Conservation (phyloP, 2,113 vertebrate species). For the Halichoerus grypus region DNA sequence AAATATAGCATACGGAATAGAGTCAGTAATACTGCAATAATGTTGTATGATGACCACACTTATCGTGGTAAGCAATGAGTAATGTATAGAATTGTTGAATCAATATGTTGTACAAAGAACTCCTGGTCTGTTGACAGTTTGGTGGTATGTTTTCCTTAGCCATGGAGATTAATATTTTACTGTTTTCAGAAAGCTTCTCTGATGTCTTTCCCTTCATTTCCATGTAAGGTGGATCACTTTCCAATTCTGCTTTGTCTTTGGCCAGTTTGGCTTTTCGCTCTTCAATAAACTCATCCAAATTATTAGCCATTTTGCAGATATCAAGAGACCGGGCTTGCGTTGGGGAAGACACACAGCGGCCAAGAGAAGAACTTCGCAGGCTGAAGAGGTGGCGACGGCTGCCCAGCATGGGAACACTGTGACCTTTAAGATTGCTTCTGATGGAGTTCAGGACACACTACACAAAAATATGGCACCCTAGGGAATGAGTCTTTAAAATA, state of each 20-base stretch:
- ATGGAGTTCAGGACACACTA: neutral
- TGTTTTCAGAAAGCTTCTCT: constrained; percentile 84
- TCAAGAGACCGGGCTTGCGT: too few species aligned
- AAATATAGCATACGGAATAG: neutral
- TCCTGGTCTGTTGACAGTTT: constrained; percentile 84
- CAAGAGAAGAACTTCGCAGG: too few species aligned
- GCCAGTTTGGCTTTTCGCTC: constrained; percentile 89
- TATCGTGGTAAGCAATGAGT: neutral
- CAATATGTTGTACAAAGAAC: constrained; percentile 22
- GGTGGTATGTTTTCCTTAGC: constrained; percentile 94
- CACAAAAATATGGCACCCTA: neutral
- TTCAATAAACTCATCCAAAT: constrained; percentile 92
- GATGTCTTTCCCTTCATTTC: constrained; percentile 90
- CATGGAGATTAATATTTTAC: constrained; percentile 87
- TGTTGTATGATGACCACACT: neutral
- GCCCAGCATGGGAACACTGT: too few species aligned
- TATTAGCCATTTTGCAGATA: constrained; percentile 88
- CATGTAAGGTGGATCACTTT: constrained; percentile 91
- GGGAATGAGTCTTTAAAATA: too few species aligned
- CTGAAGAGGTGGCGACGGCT: too few species aligned
- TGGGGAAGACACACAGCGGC: too few species aligned
- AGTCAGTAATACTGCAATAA: neutral
- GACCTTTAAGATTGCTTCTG: neutral
- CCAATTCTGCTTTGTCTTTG: constrained; percentile 90
- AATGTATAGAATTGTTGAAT: neutral